Evolutionary conservation across 2,113 vertebrate species (phyloP).

Genomic region (Panurus biarmicus): DNA sequence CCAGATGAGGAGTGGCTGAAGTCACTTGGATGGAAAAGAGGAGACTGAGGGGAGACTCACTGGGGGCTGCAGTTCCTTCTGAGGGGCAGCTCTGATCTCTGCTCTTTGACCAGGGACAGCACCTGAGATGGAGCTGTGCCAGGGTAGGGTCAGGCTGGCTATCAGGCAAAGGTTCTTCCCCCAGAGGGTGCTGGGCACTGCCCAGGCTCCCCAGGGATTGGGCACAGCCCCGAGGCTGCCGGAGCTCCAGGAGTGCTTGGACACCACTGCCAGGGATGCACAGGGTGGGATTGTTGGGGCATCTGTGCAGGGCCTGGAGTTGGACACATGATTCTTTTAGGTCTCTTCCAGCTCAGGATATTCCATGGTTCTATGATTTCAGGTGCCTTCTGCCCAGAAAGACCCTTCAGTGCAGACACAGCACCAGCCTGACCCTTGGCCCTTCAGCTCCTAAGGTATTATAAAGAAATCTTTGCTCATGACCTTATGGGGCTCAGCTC

Average conservation of each 20-base stretch:
- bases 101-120: not conserved
- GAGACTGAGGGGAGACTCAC: not conserved
- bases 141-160: fast-evolving
- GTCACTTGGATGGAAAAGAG: not conserved
- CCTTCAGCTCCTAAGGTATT: not conserved
- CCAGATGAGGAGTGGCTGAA: not conserved
- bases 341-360: not conserved
- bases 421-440: not conserved
- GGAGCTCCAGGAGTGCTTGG: not conserved
- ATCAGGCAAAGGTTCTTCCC: not conserved
- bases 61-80: not conserved
- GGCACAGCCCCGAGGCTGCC: not conserved
- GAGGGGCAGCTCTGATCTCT: not conserved
- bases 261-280: fast-evolving
- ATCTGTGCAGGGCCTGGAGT: fast-evolving
- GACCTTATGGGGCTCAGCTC: not conserved
- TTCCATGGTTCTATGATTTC: not conserved
- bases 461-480: not conserved
- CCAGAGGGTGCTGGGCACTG: not conserved
- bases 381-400: not conserved
- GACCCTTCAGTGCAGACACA: not conserved
- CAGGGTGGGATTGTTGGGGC: not conserved
- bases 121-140: fast-evolving
- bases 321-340: too few relatives aligned
- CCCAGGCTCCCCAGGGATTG: not conserved